Conservation (phyloP, 2,797 vertebrate genomes). For the Melanotaenia trifasciata region DNA sequence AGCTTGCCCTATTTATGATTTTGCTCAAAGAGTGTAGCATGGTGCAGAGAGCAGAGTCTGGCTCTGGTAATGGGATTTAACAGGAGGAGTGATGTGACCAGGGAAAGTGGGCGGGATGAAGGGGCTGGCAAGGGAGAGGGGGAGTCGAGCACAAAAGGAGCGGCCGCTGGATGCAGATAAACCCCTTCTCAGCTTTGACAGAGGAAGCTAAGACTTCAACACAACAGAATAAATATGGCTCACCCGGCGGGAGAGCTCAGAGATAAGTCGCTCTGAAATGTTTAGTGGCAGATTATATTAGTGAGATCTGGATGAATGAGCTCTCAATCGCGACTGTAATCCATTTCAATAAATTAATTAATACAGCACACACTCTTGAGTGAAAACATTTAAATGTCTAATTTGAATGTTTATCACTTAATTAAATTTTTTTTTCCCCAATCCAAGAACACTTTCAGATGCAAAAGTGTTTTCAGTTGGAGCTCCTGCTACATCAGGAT, state of each 20-base stretch:
- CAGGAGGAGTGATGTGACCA: constrained; percentile 60
- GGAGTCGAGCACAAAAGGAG: constrained; percentile 61
- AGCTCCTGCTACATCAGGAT: constrained; percentile 39
- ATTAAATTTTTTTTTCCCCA: constrained; percentile 45
- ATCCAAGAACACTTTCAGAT: constrained; percentile 12
- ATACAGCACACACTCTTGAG: constrained; percentile 46
- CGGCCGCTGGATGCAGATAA: constrained; percentile 71
- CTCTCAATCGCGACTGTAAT: constrained; percentile 71
- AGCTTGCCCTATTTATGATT: constrained; percentile 73
- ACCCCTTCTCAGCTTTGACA: constrained; percentile 52
- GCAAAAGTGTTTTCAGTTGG: constrained; percentile 12
- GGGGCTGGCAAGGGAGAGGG: neutral
- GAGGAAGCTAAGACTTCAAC: constrained; percentile 60
- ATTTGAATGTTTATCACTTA: constrained; percentile 25
- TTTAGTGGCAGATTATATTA: constrained; percentile 78
- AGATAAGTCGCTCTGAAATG: constrained; percentile 73
- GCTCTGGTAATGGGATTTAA: constrained; percentile 68
- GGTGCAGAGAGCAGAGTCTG: constrained; percentile 46
- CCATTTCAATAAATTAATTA: constrained; percentile 73
- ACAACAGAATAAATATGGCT: constrained; percentile 68
- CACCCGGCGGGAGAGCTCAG: constrained; percentile 59
- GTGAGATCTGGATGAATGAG: constrained; percentile 72
- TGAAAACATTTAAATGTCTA: constrained; percentile 39
- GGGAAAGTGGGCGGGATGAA: constrained; percentile 19
- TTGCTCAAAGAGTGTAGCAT: constrained; percentile 40